Base-by-base conservation (phyloP, 2,888 invertebrate species). In the Hydrotaea diabolus region DNA sequence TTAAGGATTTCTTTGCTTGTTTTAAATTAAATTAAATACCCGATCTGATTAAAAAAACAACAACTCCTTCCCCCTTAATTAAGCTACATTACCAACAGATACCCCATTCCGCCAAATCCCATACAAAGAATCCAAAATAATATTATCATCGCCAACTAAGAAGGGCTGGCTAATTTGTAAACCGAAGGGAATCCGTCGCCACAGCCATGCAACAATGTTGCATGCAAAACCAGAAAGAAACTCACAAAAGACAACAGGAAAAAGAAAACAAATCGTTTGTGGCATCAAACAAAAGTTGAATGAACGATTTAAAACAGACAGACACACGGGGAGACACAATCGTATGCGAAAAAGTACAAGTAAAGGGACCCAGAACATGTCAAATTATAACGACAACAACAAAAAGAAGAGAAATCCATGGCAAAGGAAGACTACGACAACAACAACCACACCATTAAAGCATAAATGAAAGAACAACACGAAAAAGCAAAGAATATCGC, bases 261-360 rank as follows among this genome's bases (percentile, higher is more conserved):
- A 39, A 71, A n/a, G n/a, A 74, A 39, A 74, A 62, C 62, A 79
- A 73, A 26, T 26, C 66, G 62, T 59, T 74, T 74, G 74, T 53
- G 69, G 43, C 36, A 17, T n/a, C 66, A 64, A 55, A 85, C 79
- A 69, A 85, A 81, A 81, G 83, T 83, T 85, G 83, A 85, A 85
- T 85, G 83, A 86, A 85, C 86, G 85, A 82, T 86, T 86, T 74
- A 82, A 73, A 77, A 46, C 31, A 53, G 43, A 43, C 43, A 43
- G 7, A 43, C 43, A 43, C 43, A 77, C 74, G 73, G n/a, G n/a
- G 69, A 80, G 77, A 59, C 69, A 73, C 43, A 43, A 2, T 7
- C 77, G 31, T 31, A 31, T 4, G 31, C 31, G 31, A 31, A 31
- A 7, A 4, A 8, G 39, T 13, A 64, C 71, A 72, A 57, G 21